Conservation (phyloP, 2,888 invertebrate species). For the Argyra leucocephala region DNA sequence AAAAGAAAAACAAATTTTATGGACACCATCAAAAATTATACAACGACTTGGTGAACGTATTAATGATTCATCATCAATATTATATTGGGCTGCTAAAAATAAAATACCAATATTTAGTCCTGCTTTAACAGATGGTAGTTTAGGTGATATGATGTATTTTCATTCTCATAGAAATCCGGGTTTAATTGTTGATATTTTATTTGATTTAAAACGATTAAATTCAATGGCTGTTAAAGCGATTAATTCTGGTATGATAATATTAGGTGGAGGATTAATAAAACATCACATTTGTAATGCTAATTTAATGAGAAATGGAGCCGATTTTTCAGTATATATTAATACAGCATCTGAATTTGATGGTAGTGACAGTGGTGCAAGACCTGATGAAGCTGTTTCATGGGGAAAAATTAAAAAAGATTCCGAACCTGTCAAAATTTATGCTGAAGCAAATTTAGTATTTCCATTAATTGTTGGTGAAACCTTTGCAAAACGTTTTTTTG, state of each 20-base stretch:
- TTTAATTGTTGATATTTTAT: conserved; percentile 82
- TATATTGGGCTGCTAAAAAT: conserved; percentile 94
- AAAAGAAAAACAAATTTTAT: conserved; percentile 57
- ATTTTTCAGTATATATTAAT: conserved; percentile 90
- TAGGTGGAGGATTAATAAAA: conserved; percentile 95
- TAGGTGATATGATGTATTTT: conserved; percentile 99
- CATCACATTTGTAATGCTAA: conserved; percentile 99
- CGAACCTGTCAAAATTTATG: conserved; percentile 82
- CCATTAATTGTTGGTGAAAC: conserved; percentile 93
- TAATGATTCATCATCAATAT: conserved; percentile 81
- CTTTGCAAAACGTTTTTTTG: conserved; percentile 65
- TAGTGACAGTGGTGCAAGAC: conserved; percentile 93
- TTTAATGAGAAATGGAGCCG: conserved; percentile 97
- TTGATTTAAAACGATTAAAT: conserved; percentile 83
- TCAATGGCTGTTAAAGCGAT: conserved; percentile 86
- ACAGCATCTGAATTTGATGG: conserved; percentile 95
- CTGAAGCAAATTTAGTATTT: conserved; percentile 88
- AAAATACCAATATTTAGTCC: conserved; percentile 97
- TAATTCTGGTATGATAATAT: conserved; percentile 91
- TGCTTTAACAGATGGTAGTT: conserved; percentile 92
- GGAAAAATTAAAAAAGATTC: conserved; percentile 89
- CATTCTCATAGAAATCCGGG: conserved; percentile 92
- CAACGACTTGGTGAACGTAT: conserved; percentile 78
- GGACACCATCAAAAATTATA: conserved; percentile 89
- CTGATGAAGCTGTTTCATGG: conserved; percentile 98